A percentile compares a stretch with the other conserved stretches of the same genome.
These are phyloP conservation scores for Meloidogyne chitwoodi DNA, from an alignment of 1,140 invertebrate species.

Conservation along the genomic window DNA sequence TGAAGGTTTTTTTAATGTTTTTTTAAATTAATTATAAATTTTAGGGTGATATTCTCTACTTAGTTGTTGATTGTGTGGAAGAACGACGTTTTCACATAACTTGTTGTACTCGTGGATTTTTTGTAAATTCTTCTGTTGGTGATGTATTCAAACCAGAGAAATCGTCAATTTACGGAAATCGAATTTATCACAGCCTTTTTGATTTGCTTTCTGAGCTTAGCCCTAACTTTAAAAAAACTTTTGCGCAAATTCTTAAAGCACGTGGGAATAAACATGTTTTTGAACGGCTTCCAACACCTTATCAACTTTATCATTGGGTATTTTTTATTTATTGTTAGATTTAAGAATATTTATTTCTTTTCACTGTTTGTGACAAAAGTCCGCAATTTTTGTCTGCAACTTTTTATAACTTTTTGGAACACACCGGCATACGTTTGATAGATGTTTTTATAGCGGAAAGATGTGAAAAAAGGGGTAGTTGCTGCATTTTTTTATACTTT, in stretches of 20 bases:
- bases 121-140: slow-evolving; percentile 31
- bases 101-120: slow-evolving; percentile 33
- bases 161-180: slow-evolving; percentile 18
- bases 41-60: slow-evolving; percentile 35
- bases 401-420: too few species aligned
- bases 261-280: slow-evolving; percentile 28
- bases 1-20: slow-evolving; percentile 17
- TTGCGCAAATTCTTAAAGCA: slow-evolving; percentile 24
- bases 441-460: too few species aligned
- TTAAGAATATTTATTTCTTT: too few species aligned
- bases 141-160: slow-evolving; percentile 34
- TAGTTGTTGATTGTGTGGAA: slow-evolving; percentile 33
- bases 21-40: neutral
- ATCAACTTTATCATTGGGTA: slow-evolving; percentile 32
- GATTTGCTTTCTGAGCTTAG: slow-evolving; percentile 36
- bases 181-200: slow-evolving; percentile 32
- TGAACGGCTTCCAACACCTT: slow-evolving; percentile 33
- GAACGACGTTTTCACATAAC: slow-evolving; percentile 35
- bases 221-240: slow-evolving; percentile 29
- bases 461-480: too few species aligned
- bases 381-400: too few species aligned
- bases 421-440: too few species aligned
- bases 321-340: too few species aligned
- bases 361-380: too few species aligned
- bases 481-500: too few species aligned